Evolutionary conservation across 2,797 vertebrate species (phyloP).

Genomic region (Protosalanx chinensis): DNA sequence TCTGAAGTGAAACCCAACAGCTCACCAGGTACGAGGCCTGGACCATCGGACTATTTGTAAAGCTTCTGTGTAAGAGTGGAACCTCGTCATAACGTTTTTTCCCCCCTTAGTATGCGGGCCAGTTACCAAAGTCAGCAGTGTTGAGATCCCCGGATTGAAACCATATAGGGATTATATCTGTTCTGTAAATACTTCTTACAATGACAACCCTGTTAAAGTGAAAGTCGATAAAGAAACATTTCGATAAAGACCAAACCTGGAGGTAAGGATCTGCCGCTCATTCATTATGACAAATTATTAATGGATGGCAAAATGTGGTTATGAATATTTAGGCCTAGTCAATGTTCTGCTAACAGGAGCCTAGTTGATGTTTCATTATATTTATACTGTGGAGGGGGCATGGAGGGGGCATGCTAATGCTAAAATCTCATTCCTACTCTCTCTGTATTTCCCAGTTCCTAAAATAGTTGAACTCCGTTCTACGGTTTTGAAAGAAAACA

Average conservation of each 20-base stretch:
- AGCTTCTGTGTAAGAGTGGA: too few species aligned
- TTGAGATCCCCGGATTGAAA: not conserved
- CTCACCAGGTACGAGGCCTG: not conserved
- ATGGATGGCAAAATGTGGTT: not conserved
- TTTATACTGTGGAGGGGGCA: not conserved
- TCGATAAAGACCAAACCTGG: rapidly evolving
- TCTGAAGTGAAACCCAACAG: too few species aligned
- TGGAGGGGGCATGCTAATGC: too few species aligned
- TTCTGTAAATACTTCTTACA: not conserved
- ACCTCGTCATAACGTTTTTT: not conserved
- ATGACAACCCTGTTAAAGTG: not conserved
- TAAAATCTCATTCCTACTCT: not conserved
- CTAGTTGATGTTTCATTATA: not conserved
- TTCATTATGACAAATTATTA: not conserved
- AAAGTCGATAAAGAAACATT: rapidly evolving
- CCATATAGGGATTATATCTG: not conserved
- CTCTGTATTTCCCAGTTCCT: constrained; percentile 5
- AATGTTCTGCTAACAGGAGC: constrained; percentile 8
- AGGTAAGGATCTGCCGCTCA: constrained; percentile 37
- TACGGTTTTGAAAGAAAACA: not conserved
- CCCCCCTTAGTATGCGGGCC: not conserved
- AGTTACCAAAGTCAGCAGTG: not conserved
- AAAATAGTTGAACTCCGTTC: not conserved
- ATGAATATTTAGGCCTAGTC: not conserved
- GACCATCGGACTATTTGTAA: too few species aligned